These are phyloP conservation scores for Kryptolebias ocellatus DNA, from an alignment of 2,797 vertebrate genomes.

Conservation along the genomic window DNA sequence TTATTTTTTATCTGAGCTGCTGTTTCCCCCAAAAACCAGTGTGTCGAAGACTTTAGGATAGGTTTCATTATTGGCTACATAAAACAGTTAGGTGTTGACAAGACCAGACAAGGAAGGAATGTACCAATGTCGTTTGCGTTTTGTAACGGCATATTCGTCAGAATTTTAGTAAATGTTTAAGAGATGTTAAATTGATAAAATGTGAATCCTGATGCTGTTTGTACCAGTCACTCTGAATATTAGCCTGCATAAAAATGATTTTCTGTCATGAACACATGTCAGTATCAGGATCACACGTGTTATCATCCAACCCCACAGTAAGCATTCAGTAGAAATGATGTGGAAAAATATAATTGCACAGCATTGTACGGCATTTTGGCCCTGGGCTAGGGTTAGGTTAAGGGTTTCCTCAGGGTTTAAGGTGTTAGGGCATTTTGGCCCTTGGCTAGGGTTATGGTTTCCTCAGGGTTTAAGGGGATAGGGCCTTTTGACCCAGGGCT, in stretches of 20 bases:
- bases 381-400: no score
- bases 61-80: constrained; percentile 9
- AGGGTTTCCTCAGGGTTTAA: no score
- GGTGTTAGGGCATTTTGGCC: no score
- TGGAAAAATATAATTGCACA: no score
- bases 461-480: no score
- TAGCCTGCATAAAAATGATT: neutral
- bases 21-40: neutral
- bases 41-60: neutral
- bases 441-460: no score
- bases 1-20: neutral
- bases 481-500: no score
- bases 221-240: neutral
- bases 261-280: neutral
- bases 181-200: neutral
- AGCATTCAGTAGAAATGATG: no score
- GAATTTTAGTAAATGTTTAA: neutral
- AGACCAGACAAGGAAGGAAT: constrained; percentile 48
- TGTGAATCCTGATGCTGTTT: neutral
- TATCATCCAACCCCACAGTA: no score
- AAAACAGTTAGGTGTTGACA: constrained; percentile 15
- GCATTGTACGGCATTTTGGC: no score
- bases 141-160: constrained; percentile 17
- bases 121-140: constrained; percentile 18
- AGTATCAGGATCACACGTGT: no score